Evolutionary conservation across 2,797 vertebrate species (phyloP), one percentile per base, ranked within the genome.

Genomic region (Ptychobarbus kaznakovi): DNA sequence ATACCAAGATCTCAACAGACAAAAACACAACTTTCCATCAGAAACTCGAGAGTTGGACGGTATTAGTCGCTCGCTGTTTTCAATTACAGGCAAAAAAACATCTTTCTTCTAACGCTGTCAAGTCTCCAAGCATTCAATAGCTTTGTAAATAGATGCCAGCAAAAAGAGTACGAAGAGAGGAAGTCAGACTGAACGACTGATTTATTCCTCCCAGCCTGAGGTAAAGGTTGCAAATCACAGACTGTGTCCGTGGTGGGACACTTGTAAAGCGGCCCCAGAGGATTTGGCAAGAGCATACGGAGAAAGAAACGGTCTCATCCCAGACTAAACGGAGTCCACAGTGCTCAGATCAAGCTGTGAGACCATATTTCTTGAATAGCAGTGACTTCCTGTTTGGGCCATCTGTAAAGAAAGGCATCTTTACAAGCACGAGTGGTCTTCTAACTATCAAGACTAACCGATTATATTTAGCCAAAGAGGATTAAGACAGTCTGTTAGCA

Each of bases 71-170:
- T 87, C 90, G 86, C 93, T 94, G 94, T 92, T 94, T 95, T 93
- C 93, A 95, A 94, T 95, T 93, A 94, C 63, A 90, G 87, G 69
- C 86, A 88, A 80, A 89, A 89, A 42, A 81, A 53, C 81, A 15
- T 53, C 65, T 80, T 82, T 63, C 20, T 66, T 40, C 63, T 68
- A 70, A 42, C 15, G 16, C 46, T 32, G 80, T 75, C 20, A 73
- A 83, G 66, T 69, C 85, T 91, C 66, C 85, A 90, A 77, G 89
- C 79, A 91, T 91, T 87, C 2, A 70, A 88, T 91, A 92, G 85
- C 90, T 89, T 89, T 78, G 85, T 84, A 90, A 91, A 93, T 90
- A 90, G 89, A 74, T 81, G 82, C 83, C 84, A 82, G 75, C 78
- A 74, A 61, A 87, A 85, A 74, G 82, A 74, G 5, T 68, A 69